Conservation (phyloP, 2,888 invertebrate genomes). For the Scaptomyza parva region DNA sequence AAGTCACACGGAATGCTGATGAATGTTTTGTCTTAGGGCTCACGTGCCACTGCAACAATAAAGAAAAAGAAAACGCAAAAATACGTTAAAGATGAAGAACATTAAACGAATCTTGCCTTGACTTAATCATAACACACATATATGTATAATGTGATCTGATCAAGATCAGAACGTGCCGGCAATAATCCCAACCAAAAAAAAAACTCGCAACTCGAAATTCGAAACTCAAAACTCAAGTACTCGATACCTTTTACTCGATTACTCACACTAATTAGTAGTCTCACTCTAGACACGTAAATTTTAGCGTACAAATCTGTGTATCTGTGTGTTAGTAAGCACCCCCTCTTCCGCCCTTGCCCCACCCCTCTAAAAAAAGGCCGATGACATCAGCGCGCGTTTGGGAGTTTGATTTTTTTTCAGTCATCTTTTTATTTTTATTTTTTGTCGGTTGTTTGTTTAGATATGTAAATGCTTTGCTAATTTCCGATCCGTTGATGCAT, state of each 20-base stretch:
- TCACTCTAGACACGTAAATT: slow-evolving; percentile 4
- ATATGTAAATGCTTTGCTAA: slow-evolving; percentile 23
- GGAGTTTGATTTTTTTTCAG: slow-evolving; percentile 13
- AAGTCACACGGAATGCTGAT: slow-evolving; percentile 46
- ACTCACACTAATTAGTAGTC: slow-evolving; percentile 6
- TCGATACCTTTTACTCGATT: slow-evolving; percentile 11
- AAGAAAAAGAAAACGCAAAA: slow-evolving; percentile 7
- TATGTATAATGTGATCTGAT: slow-evolving; percentile 5
- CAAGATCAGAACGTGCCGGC: slow-evolving; percentile 54
- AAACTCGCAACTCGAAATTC: too few relatives aligned
- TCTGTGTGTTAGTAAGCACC: background rate
- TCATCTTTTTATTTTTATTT: too few relatives aligned
- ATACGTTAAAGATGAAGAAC: slow-evolving; percentile 1
- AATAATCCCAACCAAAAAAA: slow-evolving; percentile 22
- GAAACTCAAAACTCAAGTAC: slow-evolving; percentile 9
- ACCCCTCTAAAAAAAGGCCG: slow-evolving; percentile 28
- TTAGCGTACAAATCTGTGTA: background rate
- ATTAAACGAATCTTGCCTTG: slow-evolving; percentile 36
- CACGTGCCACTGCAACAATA: slow-evolving; percentile 45
- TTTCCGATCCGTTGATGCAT: slow-evolving; percentile 1
- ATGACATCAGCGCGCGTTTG: slow-evolving; percentile 47
- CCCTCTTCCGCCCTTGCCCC: too few relatives aligned
- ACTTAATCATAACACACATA: slow-evolving; percentile 28
- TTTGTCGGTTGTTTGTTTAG: background rate
- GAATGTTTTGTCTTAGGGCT: slow-evolving; percentile 28